Conservation (phyloP, 37 sponge, comb jelly and placozoan species). For the Agelas oroides region DNA sequence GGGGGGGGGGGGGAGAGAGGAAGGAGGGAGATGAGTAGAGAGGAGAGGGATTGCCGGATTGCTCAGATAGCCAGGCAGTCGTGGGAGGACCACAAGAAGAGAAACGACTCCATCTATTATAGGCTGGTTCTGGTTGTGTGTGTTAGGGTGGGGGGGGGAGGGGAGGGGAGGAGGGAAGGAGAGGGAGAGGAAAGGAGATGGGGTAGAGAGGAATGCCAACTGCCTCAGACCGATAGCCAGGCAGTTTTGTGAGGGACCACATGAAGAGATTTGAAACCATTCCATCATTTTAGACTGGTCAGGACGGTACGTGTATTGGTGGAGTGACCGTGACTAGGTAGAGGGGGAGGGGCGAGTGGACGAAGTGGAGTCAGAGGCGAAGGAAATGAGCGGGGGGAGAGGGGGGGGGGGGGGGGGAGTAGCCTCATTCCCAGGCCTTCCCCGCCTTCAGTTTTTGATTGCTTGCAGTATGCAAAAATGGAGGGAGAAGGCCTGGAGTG, state of each 20-base stretch:
- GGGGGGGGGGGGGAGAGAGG: background rate
- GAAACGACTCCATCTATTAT: conserved; percentile 90
- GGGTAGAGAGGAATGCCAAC: conserved; percentile 27
- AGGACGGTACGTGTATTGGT: too few relatives aligned
- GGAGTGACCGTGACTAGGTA: too few relatives aligned
- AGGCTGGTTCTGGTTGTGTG: conserved; percentile 73
- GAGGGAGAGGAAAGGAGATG: conserved; percentile 25
- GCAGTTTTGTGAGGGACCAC: conserved; percentile 78
- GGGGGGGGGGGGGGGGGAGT: too few relatives aligned
- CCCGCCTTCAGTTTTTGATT: too few relatives aligned
- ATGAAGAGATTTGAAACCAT: conserved; percentile 39
- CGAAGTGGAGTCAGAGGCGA: too few relatives aligned
- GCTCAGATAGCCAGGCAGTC: conserved; percentile 55
- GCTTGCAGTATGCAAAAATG: too few relatives aligned
- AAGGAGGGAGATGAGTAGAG: conserved; percentile 36
- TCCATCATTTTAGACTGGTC: too few relatives aligned
- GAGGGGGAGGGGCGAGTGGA: too few relatives aligned
- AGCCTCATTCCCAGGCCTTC: background rate
- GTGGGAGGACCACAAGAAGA: conserved; percentile 83
- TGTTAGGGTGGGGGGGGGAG: background rate
- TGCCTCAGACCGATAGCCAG: conserved; percentile 37
- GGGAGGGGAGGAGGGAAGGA: conserved; percentile 17
- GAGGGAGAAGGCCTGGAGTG: too few relatives aligned
- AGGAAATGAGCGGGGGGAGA: too few relatives aligned
- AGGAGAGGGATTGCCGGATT: conserved; percentile 51